Base-by-base conservation (phyloP, 2,888 invertebrate species). In the Maniola hyperantus region DNA sequence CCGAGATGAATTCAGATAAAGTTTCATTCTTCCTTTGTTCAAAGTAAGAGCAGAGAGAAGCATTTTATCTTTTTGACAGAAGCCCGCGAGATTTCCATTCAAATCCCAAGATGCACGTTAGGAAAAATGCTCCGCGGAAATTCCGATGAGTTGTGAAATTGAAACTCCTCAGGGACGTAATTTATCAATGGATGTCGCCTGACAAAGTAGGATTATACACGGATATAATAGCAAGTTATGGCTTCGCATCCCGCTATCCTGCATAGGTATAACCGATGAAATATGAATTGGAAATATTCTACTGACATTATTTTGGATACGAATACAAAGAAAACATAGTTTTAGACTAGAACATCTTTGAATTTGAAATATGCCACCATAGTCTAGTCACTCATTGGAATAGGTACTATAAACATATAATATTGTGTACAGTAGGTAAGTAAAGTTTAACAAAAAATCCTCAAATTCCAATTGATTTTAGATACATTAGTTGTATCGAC, bases 81-180 rank as follows among this genome's bases (percentile, higher is more conserved):
- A 20, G 39, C 20, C 48, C 50, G 7, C 36, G 36, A 10, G 50
- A 51, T 61, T 50, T 50, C 51, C 50, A 51, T 50, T 39, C 48
- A 36, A 61, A 61, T 61, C 61, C 50, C 61, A 39, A 61, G 50
- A 48, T 51, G 50, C 50, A 61, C 61, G 61, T 51, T 39, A 50
- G 61, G 50, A 36, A 53, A 62, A 62, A 51, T 54, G 51, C 62
- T 53, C 50, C 53, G 53, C 33, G 48, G 11, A 61, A 61, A 61
- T 61, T 18, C 39, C 66, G 61, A 69, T 69, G 69, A 66, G 61
- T 69, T 61, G 64, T 64, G 60, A 64, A 67, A 69, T 67, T 69
- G 69, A 63, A 65, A 44, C 55, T 58, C 68, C 57, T 60, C 46
- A 46, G 57, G 39, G 69, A 48, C 26, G 65, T 64, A 65, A 67